Base-by-base conservation (phyloP, 2,888 invertebrate species). In the Plagiodera versicolora region DNA sequence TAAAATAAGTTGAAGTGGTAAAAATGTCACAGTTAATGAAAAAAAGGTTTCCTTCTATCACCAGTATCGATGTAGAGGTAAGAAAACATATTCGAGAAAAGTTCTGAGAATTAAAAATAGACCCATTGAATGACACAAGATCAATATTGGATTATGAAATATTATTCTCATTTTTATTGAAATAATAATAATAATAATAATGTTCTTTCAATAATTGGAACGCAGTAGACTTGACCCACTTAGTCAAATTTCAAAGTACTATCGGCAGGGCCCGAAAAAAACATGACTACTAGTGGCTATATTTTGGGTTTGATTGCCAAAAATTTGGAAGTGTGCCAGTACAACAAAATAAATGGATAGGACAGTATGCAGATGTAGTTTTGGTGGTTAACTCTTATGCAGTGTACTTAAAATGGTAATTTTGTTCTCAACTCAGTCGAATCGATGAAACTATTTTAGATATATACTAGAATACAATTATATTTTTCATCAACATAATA, bases 51-150 rank as follows among this genome's bases (percentile, higher is more conserved):
- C 82, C 83, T 58, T 83, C 83, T 60, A 75, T 83, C 65, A 81
- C 81, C 67, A 83, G 83, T 75, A 80, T 84, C 69, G 83, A 82
- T 73, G 81, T 83, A 79, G 83, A 83, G 74, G 74, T 74, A 70
- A 73, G 70, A 39, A 14, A n/a, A 6, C 1, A 11, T 11, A 10
- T 32, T 32, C 6, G 24, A 6, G 24, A 24, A 24, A 24, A 5
- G 6, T 6, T 5, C 3, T 5, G 24, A 24, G 3, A 24, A 3
- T 3, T 24, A 24, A 24, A 24, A 24, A 24, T 24, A 24, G 4
- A 5, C 6, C 3, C 24, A 24, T 24, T 24, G 24, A 5, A 24
- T 24, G 3, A 24, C 3, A 24, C 24, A 24, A 24, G n/a, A n/a
- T n/a, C n/a, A n/a, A n/a, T n/a, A n/a, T n/a, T n/a, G n/a, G n/a